Base-by-base conservation (phyloP, 2,113 vertebrate species). In the Trachemys scripta region DNA sequence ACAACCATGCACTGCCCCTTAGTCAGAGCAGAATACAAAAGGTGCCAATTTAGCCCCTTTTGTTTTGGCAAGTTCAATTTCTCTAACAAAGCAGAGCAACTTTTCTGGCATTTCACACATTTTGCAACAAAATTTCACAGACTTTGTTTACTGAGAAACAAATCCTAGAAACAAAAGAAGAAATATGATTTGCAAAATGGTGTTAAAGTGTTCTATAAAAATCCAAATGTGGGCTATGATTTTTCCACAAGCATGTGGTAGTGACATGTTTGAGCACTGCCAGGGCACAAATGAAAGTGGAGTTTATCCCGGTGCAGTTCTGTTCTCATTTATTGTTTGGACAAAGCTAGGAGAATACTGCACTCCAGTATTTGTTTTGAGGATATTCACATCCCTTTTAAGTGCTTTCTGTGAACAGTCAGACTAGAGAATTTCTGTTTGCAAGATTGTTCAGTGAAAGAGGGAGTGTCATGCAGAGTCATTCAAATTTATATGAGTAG, bases 31-130 rank as follows among this genome's bases (percentile, higher is more conserved):
- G 75, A 54, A 88, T 90, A 91, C 79, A 50, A 72, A 72, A 81
- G 92, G 90, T 92, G 83, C 87, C 90, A 49, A 72, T 92, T 89
- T 65, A 89, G 90, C 83, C 79, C 47, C 75, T 88, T 90, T 94
- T 91, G 62, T 90, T 94, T 93, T 49, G 91, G 75, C 50, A 42
- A 93, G 50, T 54, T 88, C 29, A 2, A 65, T 51, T 69, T 97
- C 89, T 95, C 72, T 95, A 96, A 97, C 82, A 96, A 69, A 53
- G 57, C 76, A 87, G 82, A 89, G 83, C 7, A 47, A 38, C 88
- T 95, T 80, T 94, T 93, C 79, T 94, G 85, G 81, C 38, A 91
- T 69, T 51, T 85, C 85, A 88, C 92, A 91, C 50, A 45, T 97
- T 97, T 94, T 5, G 24, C 85, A 97, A 92, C 76, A 92, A 11